phyloP scores from a whole-genome alignment of 2,797 vertebrate genomes.

The Sphenodon punctatus region DNA sequence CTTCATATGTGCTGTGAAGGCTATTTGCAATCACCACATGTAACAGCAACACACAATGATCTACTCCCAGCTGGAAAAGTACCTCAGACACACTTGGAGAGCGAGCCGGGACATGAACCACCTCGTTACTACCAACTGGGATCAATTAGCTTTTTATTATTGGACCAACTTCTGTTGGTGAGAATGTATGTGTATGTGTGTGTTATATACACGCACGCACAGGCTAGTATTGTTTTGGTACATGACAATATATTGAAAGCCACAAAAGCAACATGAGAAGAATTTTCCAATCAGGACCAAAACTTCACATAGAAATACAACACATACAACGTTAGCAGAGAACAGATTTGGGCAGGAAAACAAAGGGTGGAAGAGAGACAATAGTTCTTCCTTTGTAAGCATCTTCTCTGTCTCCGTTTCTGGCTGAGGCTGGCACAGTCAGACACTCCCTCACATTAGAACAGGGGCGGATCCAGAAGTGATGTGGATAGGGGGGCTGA shows the following conservation, averaged over 20 bases:
- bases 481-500: no score
- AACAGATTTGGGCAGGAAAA: not conserved
- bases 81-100: not conserved
- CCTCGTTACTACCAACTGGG: no score
- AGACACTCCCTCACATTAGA: no score
- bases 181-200: no score
- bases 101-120: not conserved
- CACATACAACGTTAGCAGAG: accelerated
- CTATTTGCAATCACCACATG: not conserved
- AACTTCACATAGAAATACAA: not conserved
- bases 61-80: not conserved
- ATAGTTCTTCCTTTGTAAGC: not conserved
- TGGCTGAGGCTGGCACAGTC: not conserved
- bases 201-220: no score
- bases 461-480: no score
- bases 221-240: no score
- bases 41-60: not conserved
- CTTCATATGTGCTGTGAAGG: not conserved
- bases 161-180: no score
- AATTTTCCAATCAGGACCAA: no score
- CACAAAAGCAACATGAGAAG: no score
- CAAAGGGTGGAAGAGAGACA: not conserved
- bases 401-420: not conserved
- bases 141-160: no score
- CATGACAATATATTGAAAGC: no score